Evolutionary conservation across 2,888 invertebrate species (phyloP), one percentile per base, ranked within the genome.

Genomic region (Dinocampus coccinellae): DNA sequence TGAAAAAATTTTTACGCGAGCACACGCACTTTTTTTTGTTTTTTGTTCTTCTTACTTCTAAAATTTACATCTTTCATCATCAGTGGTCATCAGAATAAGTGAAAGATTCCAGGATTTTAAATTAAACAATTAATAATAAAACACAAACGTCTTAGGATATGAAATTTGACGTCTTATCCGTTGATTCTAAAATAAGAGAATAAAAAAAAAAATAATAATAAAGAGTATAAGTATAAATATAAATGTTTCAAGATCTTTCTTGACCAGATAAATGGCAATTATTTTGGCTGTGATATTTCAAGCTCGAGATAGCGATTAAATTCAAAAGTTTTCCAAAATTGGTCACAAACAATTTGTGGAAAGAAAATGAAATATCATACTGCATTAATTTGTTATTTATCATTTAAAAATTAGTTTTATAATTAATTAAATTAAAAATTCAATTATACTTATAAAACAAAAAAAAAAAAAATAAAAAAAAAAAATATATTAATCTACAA

Each of bases 71-170:
- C 4, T 47, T 7, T 6, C 16, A 47, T 47, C 47, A n/a, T 16
- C 26, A 11, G 24, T 55, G 24, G 55, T 26, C 55, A 55, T 24
- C 24, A 47, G 16, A 1, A 7, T 1, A 24, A 24, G 55, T 55
- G 26, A 9, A 26, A 13, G 6, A 3, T 11, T 24, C 10, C 2
- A 2, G n/a, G 26, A 47, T 3, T 47, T 16, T 16, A 3, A 55
- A 24, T 55, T 55, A 24, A 55, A 55, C n/a, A 55, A 10, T 47
- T 47, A 55, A 22, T 11, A 11, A 7, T 20, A 3, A 22, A 53
- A 39, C 16, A 53, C 16, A 53, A 55, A 22, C 55, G n/a, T 55
- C 55, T 55, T 26, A 55, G 55, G 55, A 11, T 53, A 11, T 53
- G 3, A 22, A 10, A 22, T 13, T 10, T 26, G 55, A 11, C 55